Evolutionary conservation across 2,888 invertebrate species (phyloP).

Genomic region (Limnephilus lunatus): DNA sequence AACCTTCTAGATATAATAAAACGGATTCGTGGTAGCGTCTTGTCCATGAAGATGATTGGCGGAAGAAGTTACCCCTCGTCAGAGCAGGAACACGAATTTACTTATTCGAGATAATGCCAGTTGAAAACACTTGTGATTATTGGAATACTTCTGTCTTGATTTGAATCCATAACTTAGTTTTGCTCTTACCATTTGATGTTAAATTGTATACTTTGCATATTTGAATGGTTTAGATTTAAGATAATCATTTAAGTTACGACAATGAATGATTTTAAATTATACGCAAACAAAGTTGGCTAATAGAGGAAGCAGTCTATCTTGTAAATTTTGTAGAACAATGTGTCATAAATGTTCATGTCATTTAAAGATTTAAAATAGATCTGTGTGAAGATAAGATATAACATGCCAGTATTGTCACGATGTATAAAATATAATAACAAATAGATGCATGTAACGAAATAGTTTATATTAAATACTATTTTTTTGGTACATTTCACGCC

Average conservation of each 20-base stretch:
- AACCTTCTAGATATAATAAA: conserved; percentile 55
- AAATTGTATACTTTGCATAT: neutral
- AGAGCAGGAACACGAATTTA: conserved; percentile 21
- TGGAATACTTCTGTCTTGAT: neutral
- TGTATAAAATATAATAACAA: neutral
- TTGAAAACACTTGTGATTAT: conserved; percentile 11
- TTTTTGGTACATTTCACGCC: no score
- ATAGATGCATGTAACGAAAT: neutral
- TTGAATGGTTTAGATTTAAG: neutral
- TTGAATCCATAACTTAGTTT: neutral
- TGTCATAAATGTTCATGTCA: neutral
- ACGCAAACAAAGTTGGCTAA: neutral
- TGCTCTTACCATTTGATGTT: neutral
- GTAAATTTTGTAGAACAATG: neutral
- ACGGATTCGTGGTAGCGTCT: conserved; percentile 8
- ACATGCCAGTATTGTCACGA: neutral
- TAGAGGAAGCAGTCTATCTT: neutral
- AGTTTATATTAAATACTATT: no score
- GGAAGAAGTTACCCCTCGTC: conserved; percentile 32
- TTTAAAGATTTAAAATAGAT: neutral
- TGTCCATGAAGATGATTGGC: conserved; percentile 41
- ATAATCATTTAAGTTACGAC: neutral
- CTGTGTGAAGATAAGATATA: neutral
- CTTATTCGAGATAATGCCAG: conserved; percentile 5
- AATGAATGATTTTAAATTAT: neutral